Evolutionary conservation across 2,113 vertebrate genomes (phyloP).

Genomic region (Hypomesus transpacificus): DNA sequence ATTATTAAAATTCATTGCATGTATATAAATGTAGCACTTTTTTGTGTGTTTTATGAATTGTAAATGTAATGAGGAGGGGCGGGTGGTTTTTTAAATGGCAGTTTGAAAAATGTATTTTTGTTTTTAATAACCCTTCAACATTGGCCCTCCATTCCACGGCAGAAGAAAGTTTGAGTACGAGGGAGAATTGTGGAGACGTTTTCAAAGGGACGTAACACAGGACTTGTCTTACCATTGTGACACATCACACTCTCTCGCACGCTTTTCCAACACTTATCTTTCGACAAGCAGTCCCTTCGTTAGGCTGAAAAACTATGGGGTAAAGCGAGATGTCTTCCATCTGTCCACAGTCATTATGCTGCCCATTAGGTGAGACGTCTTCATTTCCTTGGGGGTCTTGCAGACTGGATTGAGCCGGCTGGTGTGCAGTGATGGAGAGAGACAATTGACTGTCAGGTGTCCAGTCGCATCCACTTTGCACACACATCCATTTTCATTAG

Average conservation of each 20-base stretch:
- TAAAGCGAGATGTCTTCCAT: slow-evolving; percentile 54
- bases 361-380: slow-evolving; percentile 58
- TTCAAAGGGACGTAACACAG: slow-evolving; percentile 16
- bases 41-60: too few species aligned
- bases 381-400: slow-evolving; percentile 60
- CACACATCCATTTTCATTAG: slow-evolving; percentile 69
- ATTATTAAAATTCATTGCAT: too few species aligned
- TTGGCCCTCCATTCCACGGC: not conserved
- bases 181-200: not conserved
- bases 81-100: too few species aligned
- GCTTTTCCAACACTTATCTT: slow-evolving; percentile 27
- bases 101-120: too few species aligned
- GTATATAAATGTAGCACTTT: too few species aligned
- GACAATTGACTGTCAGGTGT: slow-evolving; percentile 65
- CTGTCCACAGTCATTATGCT: slow-evolving; percentile 63
- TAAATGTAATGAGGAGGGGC: too few species aligned
- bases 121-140: too few species aligned
- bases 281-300: slow-evolving; percentile 46
- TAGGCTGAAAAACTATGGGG: slow-evolving; percentile 33
- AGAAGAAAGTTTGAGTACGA: not conserved
- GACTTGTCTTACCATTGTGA: slow-evolving; percentile 8
- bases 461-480: slow-evolving; percentile 37
- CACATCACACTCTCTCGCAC: slow-evolving; percentile 13
- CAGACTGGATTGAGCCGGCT: slow-evolving; percentile 42
- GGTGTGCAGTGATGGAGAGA: slow-evolving; percentile 50